A percentile compares a stretch with the other conserved stretches of the same genome.
phyloP scores from a whole-genome alignment of 64 coral and sea anemone species.

The Pocillopora verrucosa region DNA sequence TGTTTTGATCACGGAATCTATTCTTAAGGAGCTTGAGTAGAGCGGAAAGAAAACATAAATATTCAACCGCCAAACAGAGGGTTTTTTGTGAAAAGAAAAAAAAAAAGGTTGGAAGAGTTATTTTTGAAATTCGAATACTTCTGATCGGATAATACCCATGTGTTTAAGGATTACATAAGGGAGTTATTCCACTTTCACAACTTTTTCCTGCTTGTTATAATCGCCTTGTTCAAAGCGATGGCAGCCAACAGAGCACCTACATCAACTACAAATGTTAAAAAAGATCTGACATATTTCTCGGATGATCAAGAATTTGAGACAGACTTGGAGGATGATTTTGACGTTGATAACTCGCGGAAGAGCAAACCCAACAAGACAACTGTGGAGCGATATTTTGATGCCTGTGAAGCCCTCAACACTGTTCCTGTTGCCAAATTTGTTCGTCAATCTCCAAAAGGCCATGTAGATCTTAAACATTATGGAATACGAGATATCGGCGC shows the following conservation, averaged over 20 bases:
- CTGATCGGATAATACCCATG: too few relatives aligned
- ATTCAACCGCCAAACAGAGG: too few relatives aligned
- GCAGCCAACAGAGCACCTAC: not conserved
- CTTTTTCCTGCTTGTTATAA: too few relatives aligned
- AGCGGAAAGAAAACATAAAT: too few relatives aligned
- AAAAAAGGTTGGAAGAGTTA: too few relatives aligned
- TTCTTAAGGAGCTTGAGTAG: too few relatives aligned
- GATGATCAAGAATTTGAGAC: conserved; percentile 55
- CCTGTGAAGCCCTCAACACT: conserved; percentile 1
- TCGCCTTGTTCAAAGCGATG: too few relatives aligned
- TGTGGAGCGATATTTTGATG: conserved; percentile 24
- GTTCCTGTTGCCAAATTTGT: conserved; percentile 51
- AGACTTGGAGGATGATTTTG: conserved; percentile 37
- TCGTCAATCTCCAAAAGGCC: conserved; percentile 5
- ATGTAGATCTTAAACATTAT: conserved; percentile 53
- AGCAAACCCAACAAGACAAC: conserved; percentile 5
- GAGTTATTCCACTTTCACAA: too few relatives aligned
- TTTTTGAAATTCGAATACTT: too few relatives aligned
- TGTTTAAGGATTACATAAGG: too few relatives aligned
- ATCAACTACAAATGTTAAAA: not conserved
- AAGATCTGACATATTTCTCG: not conserved
- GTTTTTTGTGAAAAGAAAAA: too few relatives aligned
- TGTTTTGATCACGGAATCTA: too few relatives aligned
- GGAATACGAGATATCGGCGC: conserved; percentile 51
- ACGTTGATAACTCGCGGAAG: not conserved